Conservation (phyloP, 1,140 invertebrate genomes). For the Eupristina koningsbergeri region DNA sequence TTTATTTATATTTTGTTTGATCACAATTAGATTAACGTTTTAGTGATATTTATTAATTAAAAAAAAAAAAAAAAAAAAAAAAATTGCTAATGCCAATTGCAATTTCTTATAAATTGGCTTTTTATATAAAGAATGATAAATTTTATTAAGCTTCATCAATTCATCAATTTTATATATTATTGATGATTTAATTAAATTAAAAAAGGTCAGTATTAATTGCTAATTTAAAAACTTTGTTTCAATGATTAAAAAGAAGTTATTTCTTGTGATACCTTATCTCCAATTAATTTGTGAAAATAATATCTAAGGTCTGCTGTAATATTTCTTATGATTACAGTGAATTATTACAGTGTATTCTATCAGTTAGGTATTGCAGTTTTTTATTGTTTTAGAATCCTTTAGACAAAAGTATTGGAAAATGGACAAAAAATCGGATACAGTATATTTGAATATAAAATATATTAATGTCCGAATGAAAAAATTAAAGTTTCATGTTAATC, state of each 20-base stretch:
- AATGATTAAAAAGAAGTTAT: background rate
- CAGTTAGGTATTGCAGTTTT: too few relatives aligned
- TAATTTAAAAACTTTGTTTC: background rate
- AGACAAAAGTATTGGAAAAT: too few relatives aligned
- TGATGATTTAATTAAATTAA: background rate
- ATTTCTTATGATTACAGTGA: too few relatives aligned
- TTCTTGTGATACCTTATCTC: background rate
- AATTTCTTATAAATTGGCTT: background rate
- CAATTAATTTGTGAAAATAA: background rate
- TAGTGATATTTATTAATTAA: background rate
- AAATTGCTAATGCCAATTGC: too few relatives aligned
- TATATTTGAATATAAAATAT: background rate
- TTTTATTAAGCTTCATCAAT: background rate
- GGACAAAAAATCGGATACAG: background rate
- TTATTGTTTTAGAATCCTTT: too few relatives aligned
- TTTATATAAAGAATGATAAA: background rate
- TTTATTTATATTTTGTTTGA: too few relatives aligned
- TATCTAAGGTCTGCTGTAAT: background rate
- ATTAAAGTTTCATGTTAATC: background rate
- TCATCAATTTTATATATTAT: background rate
- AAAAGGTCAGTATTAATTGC: background rate
- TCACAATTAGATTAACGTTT: background rate
- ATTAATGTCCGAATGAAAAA: background rate
- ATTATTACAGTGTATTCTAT: too few relatives aligned
- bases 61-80: too few relatives aligned